phyloP scores from a whole-genome alignment of 2,888 invertebrate genomes.

The Minunthozetes semirufus region DNA sequence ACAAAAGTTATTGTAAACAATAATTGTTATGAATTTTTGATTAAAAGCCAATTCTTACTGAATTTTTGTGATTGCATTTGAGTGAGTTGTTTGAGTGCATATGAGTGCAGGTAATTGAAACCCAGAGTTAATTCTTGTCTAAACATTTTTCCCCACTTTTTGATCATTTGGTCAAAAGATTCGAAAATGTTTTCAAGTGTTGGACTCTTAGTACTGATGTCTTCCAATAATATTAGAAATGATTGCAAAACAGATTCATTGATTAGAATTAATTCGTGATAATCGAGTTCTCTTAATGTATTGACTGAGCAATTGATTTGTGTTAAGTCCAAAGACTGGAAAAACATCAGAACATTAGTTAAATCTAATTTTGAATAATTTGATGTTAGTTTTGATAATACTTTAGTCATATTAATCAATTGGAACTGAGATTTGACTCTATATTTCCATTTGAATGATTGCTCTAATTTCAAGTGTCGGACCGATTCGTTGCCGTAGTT shows the following conservation, averaged over 20 bases:
- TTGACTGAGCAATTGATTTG: slow-evolving; percentile 2
- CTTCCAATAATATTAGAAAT: slow-evolving; percentile 12
- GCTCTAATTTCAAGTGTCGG: slow-evolving; percentile 18
- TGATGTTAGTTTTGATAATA: neutral
- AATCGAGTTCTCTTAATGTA: slow-evolving; percentile 8
- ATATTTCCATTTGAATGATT: slow-evolving; percentile 33
- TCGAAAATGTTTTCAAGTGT: slow-evolving; percentile 9
- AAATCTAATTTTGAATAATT: neutral
- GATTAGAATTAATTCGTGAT: neutral
- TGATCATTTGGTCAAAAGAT: slow-evolving; percentile 10
- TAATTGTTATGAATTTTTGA: neutral
- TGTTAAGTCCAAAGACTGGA: slow-evolving; percentile 13
- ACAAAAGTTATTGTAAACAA: neutral
- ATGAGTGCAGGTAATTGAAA: neutral
- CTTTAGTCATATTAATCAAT: slow-evolving; percentile 27
- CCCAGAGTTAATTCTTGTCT: neutral
- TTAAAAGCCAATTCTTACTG: neutral
- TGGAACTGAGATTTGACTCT: slow-evolving; percentile 31
- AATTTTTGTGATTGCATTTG: slow-evolving; percentile 19
- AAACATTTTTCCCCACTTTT: slow-evolving; percentile 8
- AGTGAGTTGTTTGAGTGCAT: slow-evolving; percentile 20
- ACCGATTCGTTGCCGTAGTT: slow-evolving; percentile 9
- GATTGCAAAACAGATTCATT: neutral
- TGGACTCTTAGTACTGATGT: slow-evolving; percentile 1
- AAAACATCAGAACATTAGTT: neutral